Evolutionary conservation across 2,797 vertebrate genomes (phyloP).

Genomic region (Margarornis squamiger): DNA sequence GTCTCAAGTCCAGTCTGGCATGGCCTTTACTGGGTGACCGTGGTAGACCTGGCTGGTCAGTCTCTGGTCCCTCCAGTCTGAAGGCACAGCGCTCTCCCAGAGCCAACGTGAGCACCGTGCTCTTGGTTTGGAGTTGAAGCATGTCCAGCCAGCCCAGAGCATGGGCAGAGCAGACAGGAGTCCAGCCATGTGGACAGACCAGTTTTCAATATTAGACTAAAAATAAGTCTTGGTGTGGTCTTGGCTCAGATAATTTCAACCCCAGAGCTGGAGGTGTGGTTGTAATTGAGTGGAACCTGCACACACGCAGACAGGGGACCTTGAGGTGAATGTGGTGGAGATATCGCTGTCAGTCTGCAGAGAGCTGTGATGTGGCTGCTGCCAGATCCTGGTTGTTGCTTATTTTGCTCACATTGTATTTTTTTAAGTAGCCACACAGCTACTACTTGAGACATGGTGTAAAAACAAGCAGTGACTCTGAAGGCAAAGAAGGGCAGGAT

Average conservation of each 20-base stretch:
- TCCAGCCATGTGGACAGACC: neutral
- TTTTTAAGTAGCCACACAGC: neutral
- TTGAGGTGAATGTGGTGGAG: neutral
- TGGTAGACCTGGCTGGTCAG: neutral
- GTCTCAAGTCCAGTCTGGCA: neutral
- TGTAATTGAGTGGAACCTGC: neutral
- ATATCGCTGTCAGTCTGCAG: neutral
- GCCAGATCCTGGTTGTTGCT: neutral
- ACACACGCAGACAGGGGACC: rapidly evolving
- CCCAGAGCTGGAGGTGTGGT: neutral
- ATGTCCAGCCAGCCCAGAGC: neutral
- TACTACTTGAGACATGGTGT: rapidly evolving
- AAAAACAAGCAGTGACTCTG: neutral
- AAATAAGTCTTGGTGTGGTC: neutral
- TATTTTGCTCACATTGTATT: neutral
- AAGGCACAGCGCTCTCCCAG: neutral
- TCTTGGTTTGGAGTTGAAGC: neutral
- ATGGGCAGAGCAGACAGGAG: rapidly evolving
- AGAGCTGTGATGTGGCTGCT: neutral
- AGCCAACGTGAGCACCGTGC: rapidly evolving
- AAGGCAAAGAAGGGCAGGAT: neutral
- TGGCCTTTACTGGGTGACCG: neutral
- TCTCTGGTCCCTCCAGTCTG: neutral
- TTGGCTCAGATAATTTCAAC: neutral
- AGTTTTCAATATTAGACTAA: neutral